Evolutionary conservation across 2,888 invertebrate genomes (phyloP).

Genomic region (Phaonia tiefii): DNA sequence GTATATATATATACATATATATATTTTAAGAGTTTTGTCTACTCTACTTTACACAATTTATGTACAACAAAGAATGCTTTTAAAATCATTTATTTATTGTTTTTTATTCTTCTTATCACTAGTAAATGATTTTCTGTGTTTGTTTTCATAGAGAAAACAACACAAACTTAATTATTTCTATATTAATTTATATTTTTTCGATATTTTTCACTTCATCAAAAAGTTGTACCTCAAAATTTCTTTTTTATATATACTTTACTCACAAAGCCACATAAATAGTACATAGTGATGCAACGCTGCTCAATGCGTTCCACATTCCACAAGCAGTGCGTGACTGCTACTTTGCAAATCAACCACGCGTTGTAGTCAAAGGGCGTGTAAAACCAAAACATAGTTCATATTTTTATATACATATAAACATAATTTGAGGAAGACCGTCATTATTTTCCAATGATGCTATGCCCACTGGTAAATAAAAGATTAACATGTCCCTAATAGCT

Average conservation of each 20-base stretch:
- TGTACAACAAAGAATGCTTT: slow-evolving; percentile 31
- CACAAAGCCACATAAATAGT: slow-evolving; percentile 30
- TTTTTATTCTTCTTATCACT: slow-evolving; percentile 17
- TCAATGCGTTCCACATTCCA: slow-evolving; percentile 12
- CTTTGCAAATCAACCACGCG: background rate
- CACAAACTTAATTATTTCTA: slow-evolving; percentile 13
- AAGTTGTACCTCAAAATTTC: slow-evolving; percentile 38
- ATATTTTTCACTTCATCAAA: slow-evolving; percentile 37
- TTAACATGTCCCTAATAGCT: no score
- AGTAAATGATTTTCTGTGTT: background rate
- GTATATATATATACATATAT: no score
- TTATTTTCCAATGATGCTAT: no score
- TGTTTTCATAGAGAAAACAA: slow-evolving; percentile 19
- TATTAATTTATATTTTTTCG: slow-evolving; percentile 24
- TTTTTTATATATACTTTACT: slow-evolving; percentile 37
- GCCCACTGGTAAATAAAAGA: no score
- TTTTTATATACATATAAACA: no score
- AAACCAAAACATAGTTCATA: no score
- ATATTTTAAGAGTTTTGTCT: slow-evolving; percentile 25
- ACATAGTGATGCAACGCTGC: slow-evolving; percentile 2
- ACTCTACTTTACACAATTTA: slow-evolving; percentile 24
- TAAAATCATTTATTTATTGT: slow-evolving; percentile 7
- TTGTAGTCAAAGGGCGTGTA: background rate
- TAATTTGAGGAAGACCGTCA: no score
- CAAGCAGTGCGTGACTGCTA: background rate